Percentiles rank a stretch among this genome's conserved stretches.
These are phyloP conservation scores for Philotrypesis tridentata DNA, from an alignment of 1,140 invertebrate species.

Conservation along the genomic window DNA sequence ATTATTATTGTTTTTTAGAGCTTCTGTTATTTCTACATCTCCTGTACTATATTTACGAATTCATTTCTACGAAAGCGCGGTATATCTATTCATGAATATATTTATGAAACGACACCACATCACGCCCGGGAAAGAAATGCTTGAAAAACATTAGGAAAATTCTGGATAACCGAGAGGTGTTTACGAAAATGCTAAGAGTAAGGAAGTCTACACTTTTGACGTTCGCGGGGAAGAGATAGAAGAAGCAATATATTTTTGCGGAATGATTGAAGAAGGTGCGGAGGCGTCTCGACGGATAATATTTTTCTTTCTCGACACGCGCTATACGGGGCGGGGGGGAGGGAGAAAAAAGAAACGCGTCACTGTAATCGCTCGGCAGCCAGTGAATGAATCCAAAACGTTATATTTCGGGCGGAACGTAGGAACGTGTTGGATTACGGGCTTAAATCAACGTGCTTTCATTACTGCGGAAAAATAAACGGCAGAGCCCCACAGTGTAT, in stretches of 20 bases:
- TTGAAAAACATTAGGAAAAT: neutral
- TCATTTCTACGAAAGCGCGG: no score
- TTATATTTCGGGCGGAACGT: neutral
- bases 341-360: neutral
- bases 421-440: conserved; percentile 4
- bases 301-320: neutral
- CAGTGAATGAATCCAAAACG: neutral
- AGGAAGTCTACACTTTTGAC: neutral
- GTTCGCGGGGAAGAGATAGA: neutral
- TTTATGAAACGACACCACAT: neutral
- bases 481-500: neutral
- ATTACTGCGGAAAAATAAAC: neutral
- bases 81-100: neutral
- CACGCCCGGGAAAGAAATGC: neutral
- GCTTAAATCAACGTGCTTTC: conserved; percentile 13
- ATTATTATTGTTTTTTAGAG: no score
- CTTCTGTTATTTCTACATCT: no score
- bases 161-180: neutral
- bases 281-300: neutral
- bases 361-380: neutral
- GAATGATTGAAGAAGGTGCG: neutral
- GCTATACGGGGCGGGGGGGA: no score
- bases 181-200: neutral
- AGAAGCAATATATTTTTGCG: conserved; percentile 9
- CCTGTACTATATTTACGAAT: no score